Evolutionary conservation across 92 coral and sea anemone species (phyloP).

Genomic region (Desmophyllum pertusum): DNA sequence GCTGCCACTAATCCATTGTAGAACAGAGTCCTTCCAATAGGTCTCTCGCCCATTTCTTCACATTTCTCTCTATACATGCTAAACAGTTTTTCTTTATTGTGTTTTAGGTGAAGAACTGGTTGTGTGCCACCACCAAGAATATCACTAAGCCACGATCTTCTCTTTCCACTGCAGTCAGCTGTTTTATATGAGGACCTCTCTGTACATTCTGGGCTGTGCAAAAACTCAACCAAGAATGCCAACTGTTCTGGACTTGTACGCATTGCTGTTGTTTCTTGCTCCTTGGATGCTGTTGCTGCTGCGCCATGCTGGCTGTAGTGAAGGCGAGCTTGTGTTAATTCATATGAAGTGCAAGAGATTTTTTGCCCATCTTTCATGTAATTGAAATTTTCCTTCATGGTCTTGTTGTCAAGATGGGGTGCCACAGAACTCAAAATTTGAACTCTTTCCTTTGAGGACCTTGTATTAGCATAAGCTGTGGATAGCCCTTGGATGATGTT

Average conservation of each 20-base stretch:
- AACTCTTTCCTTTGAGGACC: constrained; percentile 24
- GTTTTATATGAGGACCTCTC: constrained; percentile 43
- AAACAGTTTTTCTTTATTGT: constrained; percentile 26
- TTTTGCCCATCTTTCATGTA: constrained; percentile 12
- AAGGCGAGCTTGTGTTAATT: constrained; percentile 40
- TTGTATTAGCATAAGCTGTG: constrained; percentile 20
- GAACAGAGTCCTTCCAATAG: constrained; percentile 35
- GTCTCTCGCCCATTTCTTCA: constrained; percentile 22
- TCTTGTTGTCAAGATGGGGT: constrained; percentile 46
- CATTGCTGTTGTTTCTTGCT: constrained; percentile 2
- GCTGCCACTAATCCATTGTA: constrained; percentile 31
- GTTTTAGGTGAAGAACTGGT: constrained; percentile 50
- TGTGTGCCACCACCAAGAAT: constrained; percentile 55
- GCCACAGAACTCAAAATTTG: constrained; percentile 52
- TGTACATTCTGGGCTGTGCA: constrained; percentile 56
- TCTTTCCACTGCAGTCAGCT: constrained; percentile 51
- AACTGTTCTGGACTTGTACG: constrained; percentile 28
- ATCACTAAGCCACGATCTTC: constrained; percentile 45
- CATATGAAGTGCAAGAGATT: constrained; percentile 36
- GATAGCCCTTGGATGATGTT: constrained; percentile 22
- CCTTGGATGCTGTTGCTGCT: constrained; percentile 21
- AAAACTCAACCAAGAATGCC: constrained; percentile 50
- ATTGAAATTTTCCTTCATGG: constrained; percentile 39
- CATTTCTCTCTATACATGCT: constrained; percentile 36
- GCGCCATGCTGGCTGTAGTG: constrained; percentile 46